phyloP scores from a whole-genome alignment of 2,797 vertebrate species.

The Characodon lateralis region DNA sequence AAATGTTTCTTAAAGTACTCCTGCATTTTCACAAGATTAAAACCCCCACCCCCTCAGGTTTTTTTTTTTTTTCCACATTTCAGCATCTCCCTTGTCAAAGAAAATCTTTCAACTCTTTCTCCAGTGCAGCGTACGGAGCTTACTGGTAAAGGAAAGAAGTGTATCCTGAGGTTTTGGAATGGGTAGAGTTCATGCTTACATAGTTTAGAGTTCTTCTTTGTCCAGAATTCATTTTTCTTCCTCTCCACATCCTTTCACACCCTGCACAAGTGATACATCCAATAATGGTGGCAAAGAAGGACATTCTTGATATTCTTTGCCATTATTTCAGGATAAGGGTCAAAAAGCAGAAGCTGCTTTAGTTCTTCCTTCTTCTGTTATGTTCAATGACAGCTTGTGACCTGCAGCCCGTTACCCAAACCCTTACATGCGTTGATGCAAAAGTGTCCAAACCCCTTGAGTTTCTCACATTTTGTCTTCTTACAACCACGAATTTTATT shows the following conservation, averaged over 20 bases:
- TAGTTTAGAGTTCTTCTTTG: conserved; percentile 42
- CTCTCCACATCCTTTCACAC: conserved; percentile 38
- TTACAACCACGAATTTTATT: background rate
- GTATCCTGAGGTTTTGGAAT: conserved; percentile 31
- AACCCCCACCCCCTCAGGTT: conserved; percentile 26
- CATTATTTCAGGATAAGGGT: conserved; percentile 51
- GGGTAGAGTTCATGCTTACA: conserved; percentile 31
- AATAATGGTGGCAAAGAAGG: conserved; percentile 8
- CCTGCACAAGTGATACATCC: conserved; percentile 34
- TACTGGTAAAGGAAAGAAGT: conserved; percentile 34
- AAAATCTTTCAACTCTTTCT: conserved; percentile 61
- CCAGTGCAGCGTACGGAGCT: conserved; percentile 7
- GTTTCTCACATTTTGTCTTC: no score
- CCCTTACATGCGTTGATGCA: conserved; percentile 4
- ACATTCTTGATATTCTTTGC: conserved; percentile 38
- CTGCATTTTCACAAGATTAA: conserved; percentile 70
- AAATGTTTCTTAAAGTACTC: conserved; percentile 67
- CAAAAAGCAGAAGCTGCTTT: conserved; percentile 51
- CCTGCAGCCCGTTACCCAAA: conserved; percentile 45
- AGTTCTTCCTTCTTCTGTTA: conserved; percentile 32
- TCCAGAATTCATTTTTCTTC: conserved; percentile 52
- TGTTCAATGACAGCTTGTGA: conserved; percentile 63
- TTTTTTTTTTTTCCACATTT: conserved; percentile 57
- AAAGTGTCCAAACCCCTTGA: no score
- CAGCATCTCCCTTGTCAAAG: conserved; percentile 53